A percentile compares a stretch with the other conserved stretches of the same genome.
These are phyloP conservation scores for Frankliniella intonsa DNA, from an alignment of 2,888 invertebrate species.

Conservation along the genomic window DNA sequence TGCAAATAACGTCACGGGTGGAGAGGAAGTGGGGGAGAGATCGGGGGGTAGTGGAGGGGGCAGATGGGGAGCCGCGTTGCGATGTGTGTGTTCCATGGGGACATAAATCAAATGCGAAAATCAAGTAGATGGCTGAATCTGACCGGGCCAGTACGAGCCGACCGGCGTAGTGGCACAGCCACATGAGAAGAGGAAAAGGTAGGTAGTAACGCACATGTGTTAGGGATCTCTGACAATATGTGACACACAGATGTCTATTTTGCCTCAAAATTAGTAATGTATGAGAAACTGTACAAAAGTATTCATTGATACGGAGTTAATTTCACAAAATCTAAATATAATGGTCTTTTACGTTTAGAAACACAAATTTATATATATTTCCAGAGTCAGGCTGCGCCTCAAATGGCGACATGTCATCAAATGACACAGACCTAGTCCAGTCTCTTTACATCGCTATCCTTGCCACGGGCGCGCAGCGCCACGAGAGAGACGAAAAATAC, in stretches of 20 bases:
- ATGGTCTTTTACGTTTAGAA: too few relatives aligned
- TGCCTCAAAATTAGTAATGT: too few relatives aligned
- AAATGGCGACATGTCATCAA: too few relatives aligned
- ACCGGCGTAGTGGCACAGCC: neutral
- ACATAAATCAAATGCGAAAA: constrained; percentile 25
- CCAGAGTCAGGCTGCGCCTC: too few relatives aligned
- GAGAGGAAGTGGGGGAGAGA: neutral
- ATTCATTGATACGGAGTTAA: too few relatives aligned
- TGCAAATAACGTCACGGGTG: neutral
- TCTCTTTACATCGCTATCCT: too few relatives aligned
- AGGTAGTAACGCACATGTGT: neutral
- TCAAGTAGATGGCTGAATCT: constrained; percentile 16
- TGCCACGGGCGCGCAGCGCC: neutral
- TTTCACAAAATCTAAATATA: too few relatives aligned
- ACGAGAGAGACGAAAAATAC: neutral
- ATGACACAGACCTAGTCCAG: too few relatives aligned
- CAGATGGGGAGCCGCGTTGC: neutral
- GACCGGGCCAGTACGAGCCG: neutral
- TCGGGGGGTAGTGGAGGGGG: neutral
- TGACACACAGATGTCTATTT: too few relatives aligned
- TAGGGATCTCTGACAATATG: too few relatives aligned
- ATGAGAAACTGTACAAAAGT: too few relatives aligned
- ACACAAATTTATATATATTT: too few relatives aligned
- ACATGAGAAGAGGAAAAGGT: neutral
- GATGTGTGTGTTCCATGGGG: neutral